These are phyloP conservation scores for Bettongia penicillata DNA, from an alignment of 2,113 vertebrate genomes.

Conservation along the genomic window DNA sequence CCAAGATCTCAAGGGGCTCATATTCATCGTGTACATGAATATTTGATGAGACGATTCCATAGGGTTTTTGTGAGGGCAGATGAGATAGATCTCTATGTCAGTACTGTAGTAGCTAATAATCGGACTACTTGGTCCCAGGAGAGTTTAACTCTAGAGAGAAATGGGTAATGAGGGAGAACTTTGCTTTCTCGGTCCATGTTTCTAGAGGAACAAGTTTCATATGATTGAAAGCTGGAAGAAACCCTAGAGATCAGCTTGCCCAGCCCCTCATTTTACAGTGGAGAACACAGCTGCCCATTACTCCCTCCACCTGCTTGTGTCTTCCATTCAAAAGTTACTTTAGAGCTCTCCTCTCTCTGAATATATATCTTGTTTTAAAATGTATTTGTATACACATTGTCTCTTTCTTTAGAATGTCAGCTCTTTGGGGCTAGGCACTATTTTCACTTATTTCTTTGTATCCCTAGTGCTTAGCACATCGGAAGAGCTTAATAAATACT, in stretches of 20 bases:
- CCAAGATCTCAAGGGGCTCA: not conserved
- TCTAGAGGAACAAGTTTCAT: not conserved
- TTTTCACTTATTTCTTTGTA: not conserved
- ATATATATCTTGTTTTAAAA: not conserved
- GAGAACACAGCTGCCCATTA: not conserved
- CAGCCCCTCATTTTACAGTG: not conserved
- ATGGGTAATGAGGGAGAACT: not conserved
- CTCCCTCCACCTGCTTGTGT: not conserved
- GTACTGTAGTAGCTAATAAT: not conserved
- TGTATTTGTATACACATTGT: not conserved
- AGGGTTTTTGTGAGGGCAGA: not conserved
- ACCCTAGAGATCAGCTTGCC: not conserved
- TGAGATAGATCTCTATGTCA: not conserved
- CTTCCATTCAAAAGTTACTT: not conserved
- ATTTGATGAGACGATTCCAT: not conserved
- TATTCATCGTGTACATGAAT: not conserved
- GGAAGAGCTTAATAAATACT: not conserved
- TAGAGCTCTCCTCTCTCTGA: not conserved
- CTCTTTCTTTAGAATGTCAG: not conserved
- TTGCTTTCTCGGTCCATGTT: not conserved
- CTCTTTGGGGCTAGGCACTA: not conserved
- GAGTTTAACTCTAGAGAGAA: not conserved
- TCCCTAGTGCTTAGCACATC: not conserved
- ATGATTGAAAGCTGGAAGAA: not conserved
- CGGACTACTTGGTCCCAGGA: not conserved